These are phyloP conservation scores for Rhodophaea formosa DNA, from an alignment of 2,888 invertebrate species.

Conservation along the genomic window DNA sequence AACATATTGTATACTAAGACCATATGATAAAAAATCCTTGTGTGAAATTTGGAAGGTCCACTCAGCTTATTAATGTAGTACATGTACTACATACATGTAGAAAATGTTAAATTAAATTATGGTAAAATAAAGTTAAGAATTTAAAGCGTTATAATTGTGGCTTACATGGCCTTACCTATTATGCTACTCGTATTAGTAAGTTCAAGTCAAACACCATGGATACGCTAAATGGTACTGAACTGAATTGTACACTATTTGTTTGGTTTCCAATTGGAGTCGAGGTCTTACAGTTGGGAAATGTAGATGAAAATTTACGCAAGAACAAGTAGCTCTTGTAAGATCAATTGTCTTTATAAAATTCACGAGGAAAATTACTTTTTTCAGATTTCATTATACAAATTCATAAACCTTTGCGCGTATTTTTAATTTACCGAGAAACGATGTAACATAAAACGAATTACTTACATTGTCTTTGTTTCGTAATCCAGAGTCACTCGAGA, in stretches of 20 bases:
- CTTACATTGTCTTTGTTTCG: neutral
- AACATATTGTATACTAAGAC: too few species aligned
- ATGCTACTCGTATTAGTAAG: neutral
- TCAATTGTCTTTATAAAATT: neutral
- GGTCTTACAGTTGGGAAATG: conserved; percentile 12
- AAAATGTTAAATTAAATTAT: too few species aligned
- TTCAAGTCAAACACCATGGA: conserved; percentile 8
- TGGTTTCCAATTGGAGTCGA: conserved; percentile 17
- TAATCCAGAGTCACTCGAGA: neutral
- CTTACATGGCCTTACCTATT: neutral
- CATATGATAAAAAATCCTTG: too few species aligned
- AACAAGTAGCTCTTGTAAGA: neutral
- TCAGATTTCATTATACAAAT: neutral
- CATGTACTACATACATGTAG: too few species aligned
- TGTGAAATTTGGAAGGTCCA: too few species aligned
- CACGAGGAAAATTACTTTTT: conserved; percentile 10
- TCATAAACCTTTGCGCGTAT: neutral
- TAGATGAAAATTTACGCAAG: neutral
- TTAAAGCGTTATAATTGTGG: too few species aligned
- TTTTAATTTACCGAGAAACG: conserved; percentile 1
- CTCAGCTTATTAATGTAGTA: too few species aligned
- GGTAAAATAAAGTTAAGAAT: too few species aligned
- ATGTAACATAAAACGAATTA: conserved; percentile 3
- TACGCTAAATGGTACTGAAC: conserved; percentile 13
- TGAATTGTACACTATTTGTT: conserved; percentile 10